Base-by-base conservation (phyloP, 2,797 vertebrate genomes). In the Falco peregrinus region DNA sequence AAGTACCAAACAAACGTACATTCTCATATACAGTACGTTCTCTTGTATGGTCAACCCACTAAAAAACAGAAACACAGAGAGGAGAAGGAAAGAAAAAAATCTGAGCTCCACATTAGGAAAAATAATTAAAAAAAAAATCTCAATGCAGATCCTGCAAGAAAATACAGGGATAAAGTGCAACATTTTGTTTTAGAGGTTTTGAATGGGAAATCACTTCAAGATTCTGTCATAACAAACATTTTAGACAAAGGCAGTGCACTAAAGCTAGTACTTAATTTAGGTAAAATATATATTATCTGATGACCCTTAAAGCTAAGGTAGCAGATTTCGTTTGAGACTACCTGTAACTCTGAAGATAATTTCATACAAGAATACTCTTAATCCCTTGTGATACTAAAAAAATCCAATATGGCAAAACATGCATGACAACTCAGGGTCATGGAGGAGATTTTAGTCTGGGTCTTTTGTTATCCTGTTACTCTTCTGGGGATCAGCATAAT, bases 391-490 rank as follows among this genome's bases (percentile, higher is more conserved):
- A 80, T 51, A 33, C 35, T 18, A 61, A 53, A 77, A 85, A 85
- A 77, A 80, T 31, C 28, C 63, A 84, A 2, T 35, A 69, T 11
- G 18, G 75, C 71, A 93, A 57, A 93, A 77, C 25, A 90, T 7
- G 82, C 7, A 25, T 1, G 7, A 39, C 29, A 73, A 64, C 12
- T 26, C 53, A 24, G 53, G 35, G 75, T 90, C 81, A 77, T 0
- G 10, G 64, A 87, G 43, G 8, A 15, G 63, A 87, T 92, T 93
- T 57, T 75, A 22, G 83, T 61, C 37, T 25, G 41, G 41, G 48
- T 33, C 68, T 89, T 84, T 33, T 82, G 75, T 87, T 92, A 92
- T 48, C 74, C 80, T 76, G 73, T 79, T 81, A 87, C 54, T 73
- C 59, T 69, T 76, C 59, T 60, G 59, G 43, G 63, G 48, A 92